Conservation (phyloP, 2,113 vertebrate species). For the Odontesthes bonariensis region DNA sequence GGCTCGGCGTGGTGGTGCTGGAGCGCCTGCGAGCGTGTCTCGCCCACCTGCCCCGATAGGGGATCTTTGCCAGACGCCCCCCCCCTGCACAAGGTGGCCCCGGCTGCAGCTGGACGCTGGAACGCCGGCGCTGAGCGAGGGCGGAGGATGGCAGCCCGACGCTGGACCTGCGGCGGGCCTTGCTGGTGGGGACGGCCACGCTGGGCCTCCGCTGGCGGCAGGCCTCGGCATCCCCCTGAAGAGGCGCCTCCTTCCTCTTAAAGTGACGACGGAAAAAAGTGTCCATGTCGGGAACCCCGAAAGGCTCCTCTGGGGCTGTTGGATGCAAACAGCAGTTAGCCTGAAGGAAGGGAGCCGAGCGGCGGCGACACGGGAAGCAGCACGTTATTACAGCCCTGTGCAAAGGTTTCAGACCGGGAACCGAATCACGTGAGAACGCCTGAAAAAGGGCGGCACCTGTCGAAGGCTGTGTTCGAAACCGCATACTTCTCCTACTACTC, state of each 20-base stretch:
- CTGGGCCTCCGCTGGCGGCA: slow-evolving; percentile 68
- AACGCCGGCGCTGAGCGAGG: slow-evolving; percentile 83
- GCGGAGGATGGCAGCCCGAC: slow-evolving; percentile 84
- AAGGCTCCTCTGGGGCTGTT: slow-evolving; percentile 38
- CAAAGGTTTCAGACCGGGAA: slow-evolving; percentile 17
- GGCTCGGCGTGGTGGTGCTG: slow-evolving; percentile 86
- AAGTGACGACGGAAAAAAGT: slow-evolving; percentile 93
- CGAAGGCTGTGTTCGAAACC: too few species aligned
- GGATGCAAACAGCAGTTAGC: slow-evolving; percentile 47
- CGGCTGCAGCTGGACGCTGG: slow-evolving; percentile 69
- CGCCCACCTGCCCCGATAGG: background rate
- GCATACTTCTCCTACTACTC: too few species aligned
- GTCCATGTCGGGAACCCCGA: slow-evolving; percentile 82
- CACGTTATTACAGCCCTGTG: background rate
- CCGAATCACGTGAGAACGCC: too few species aligned
- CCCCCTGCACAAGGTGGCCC: background rate
- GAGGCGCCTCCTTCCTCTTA: slow-evolving; percentile 77
- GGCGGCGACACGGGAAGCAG: too few species aligned
- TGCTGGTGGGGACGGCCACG: slow-evolving; percentile 86
- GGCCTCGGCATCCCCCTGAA: slow-evolving; percentile 1
- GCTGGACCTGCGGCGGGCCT: slow-evolving; percentile 87
- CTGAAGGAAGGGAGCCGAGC: background rate
- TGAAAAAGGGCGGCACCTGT: too few species aligned
- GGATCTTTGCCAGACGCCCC: slow-evolving; percentile 15
- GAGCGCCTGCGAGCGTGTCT: slow-evolving; percentile 81